Evolutionary conservation across 2,888 invertebrate genomes (phyloP).

Genomic region (Adelphocoris suturalis): DNA sequence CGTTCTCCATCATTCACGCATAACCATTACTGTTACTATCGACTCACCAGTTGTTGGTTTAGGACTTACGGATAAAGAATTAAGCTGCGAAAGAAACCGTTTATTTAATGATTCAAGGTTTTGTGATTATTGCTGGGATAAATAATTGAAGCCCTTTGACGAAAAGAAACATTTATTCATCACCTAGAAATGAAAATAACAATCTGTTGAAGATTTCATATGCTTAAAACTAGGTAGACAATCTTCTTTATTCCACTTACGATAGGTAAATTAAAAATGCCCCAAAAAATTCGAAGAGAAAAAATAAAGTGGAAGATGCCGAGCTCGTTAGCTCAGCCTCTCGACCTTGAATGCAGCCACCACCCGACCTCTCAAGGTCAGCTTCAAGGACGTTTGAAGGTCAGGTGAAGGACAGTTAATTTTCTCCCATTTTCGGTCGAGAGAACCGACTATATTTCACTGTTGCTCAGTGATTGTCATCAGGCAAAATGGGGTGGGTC

Average conservation of each 20-base stretch:
- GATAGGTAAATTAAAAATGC: constrained; percentile 50
- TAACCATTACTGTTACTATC: too few species aligned
- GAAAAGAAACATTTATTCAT: constrained; percentile 76
- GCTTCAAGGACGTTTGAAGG: constrained; percentile 18
- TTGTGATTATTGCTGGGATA: too few species aligned
- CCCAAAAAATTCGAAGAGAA: constrained; percentile 65
- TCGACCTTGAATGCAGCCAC: constrained; percentile 21
- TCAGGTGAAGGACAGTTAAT: neutral
- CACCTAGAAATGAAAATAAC: constrained; percentile 76
- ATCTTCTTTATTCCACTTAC: constrained; percentile 71
- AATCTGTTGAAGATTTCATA: constrained; percentile 72
- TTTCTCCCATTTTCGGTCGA: constrained; percentile 7
- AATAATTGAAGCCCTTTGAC: constrained; percentile 38
- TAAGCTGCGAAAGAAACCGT: too few species aligned
- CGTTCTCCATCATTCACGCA: too few species aligned
- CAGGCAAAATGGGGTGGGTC: constrained; percentile 76
- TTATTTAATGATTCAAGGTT: neutral
- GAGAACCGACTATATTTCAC: constrained; percentile 73
- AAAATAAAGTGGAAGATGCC: constrained; percentile 59
- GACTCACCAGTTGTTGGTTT: too few species aligned
- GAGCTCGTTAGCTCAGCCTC: constrained; percentile 60
- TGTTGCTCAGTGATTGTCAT: constrained; percentile 77
- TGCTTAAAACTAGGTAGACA: constrained; percentile 74
- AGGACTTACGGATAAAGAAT: too few species aligned
- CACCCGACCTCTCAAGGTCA: constrained; percentile 27